These are phyloP conservation scores for Scaptomyza graminum DNA, from an alignment of 1,140 invertebrate species.

Conservation along the genomic window DNA sequence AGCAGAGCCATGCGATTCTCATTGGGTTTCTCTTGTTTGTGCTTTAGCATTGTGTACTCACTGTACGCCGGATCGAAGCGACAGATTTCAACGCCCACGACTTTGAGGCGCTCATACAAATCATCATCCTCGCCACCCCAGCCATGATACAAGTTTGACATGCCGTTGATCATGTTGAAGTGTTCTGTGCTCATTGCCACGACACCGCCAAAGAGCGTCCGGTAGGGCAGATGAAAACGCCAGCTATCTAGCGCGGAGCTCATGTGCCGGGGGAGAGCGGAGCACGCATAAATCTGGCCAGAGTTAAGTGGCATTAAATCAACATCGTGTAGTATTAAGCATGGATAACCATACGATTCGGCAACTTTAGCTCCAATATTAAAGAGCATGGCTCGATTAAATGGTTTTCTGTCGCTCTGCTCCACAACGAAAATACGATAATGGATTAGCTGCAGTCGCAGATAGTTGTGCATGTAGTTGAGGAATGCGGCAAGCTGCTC, in stretches of 20 bases:
- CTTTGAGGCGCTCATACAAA: constrained; percentile 87
- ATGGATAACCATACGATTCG: constrained; percentile 89
- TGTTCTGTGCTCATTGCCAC: constrained; percentile 89
- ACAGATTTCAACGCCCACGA: constrained; percentile 86
- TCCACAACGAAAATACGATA: constrained; percentile 95
- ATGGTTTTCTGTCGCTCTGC: constrained; percentile 90
- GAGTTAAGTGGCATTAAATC: constrained; percentile 95
- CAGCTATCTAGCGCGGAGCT: constrained; percentile 95
- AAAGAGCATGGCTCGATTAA: constrained; percentile 97
- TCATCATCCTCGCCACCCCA: constrained; percentile 98
- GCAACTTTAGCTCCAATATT: constrained; percentile 95
- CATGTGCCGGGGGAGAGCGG: constrained; percentile 94
- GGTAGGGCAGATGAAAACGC: constrained; percentile 91
- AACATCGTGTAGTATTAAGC: constrained; percentile 97
- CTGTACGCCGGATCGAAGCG: constrained; percentile 90
- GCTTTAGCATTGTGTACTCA: constrained; percentile 90
- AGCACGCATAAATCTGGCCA: constrained; percentile 96
- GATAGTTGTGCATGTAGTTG: constrained; percentile 94
- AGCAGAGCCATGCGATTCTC: constrained; percentile 68
- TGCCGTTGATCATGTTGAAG: constrained; percentile 94
- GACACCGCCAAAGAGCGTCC: constrained; percentile 90
- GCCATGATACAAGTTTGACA: constrained; percentile 92
- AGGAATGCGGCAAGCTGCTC: constrained; percentile 92
- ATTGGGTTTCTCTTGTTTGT: constrained; percentile 86
- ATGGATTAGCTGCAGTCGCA: constrained; percentile 92